Evolutionary conservation across 2,888 invertebrate species (phyloP), one percentile per base, ranked within the genome.

Genomic region (Marronus borbonicus): DNA sequence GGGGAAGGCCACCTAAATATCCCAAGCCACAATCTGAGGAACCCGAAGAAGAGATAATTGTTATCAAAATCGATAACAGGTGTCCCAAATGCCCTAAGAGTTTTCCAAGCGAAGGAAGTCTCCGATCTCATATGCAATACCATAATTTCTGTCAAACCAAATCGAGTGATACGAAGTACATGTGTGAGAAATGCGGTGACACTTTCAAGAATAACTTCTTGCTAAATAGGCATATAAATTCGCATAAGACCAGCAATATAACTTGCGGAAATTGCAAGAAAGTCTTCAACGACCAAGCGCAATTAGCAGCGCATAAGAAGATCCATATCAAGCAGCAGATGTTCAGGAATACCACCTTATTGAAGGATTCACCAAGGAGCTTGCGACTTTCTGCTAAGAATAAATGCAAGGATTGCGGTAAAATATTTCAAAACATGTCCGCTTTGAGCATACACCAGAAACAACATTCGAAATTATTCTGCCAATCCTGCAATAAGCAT

Each of bases 91-190:
- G 88, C 81, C 81, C 86, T 0, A 88, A 88, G 82, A 84, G 85
- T 3, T 88, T 88, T 80, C 86, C 88, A n/a, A 88, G 86, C 81
- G 84, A 85, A 72, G 86, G 87, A 62, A 86, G 87, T 74, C 84
- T 88, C 64, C 86, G 85, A 79, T 87, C 85, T 44, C 88, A 88
- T 78, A 83, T 87, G 80, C 86, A 87, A 70, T 86, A 85, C 79
- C 88, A 88, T 81, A 87, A 84, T 75, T 82, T 87, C 39, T 80
- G 83, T 74, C 80, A 82, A 76, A 44, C 20, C 7, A 72, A 17
- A 20, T 68, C 80, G 1, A 81, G 78, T 24, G 69, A 77, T 12
- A 76, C 50, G 14, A 79, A 84, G 77, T 84, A 87, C 79, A 85
- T 86, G 80, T 88, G 88, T 76, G 81, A 83, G 4, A 78, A 80